Evolutionary conservation across 2,888 invertebrate species (phyloP).

Genomic region (Dioctria rufipes): DNA sequence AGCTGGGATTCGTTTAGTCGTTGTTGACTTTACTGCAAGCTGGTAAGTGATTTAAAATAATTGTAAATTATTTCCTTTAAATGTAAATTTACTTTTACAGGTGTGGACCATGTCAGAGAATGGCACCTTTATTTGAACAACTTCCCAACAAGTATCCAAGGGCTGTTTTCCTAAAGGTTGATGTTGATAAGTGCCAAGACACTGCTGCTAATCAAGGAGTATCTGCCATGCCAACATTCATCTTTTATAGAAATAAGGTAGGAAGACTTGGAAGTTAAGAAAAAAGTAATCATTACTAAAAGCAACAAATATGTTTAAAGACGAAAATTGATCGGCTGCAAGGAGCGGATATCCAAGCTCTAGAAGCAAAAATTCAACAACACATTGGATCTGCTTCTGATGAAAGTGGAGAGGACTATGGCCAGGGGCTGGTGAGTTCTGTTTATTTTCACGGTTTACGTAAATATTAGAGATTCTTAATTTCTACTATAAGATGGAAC

Average conservation of each 20-base stretch:
- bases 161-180: conserved; percentile 92
- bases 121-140: conserved; percentile 93
- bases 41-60: conserved; percentile 75
- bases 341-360: conserved; percentile 86
- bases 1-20: conserved; percentile 90
- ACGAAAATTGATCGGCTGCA: conserved; percentile 88
- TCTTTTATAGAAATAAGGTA: conserved; percentile 91
- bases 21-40: conserved; percentile 95
- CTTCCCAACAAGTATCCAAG: conserved; percentile 89
- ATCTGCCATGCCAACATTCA: conserved; percentile 98
- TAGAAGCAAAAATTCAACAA: conserved; percentile 93
- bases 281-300: too few species aligned
- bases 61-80: background rate
- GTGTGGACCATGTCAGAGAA: conserved; percentile 97
- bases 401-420: conserved; percentile 86
- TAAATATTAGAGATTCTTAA: conserved; percentile 19
- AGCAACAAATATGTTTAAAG: conserved; percentile 68
- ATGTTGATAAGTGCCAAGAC: conserved; percentile 91
- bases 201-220: conserved; percentile 91
- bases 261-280: conserved; percentile 34
- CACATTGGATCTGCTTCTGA: conserved; percentile 79
- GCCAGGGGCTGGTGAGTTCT: conserved; percentile 67
- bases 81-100: conserved; percentile 71
- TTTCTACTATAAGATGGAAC: conserved; percentile 82
- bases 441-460: background rate